Evolutionary conservation across 2,797 vertebrate genomes (phyloP), one percentile per base, ranked within the genome.

Genomic region (Crocodylus rhombifer): DNA sequence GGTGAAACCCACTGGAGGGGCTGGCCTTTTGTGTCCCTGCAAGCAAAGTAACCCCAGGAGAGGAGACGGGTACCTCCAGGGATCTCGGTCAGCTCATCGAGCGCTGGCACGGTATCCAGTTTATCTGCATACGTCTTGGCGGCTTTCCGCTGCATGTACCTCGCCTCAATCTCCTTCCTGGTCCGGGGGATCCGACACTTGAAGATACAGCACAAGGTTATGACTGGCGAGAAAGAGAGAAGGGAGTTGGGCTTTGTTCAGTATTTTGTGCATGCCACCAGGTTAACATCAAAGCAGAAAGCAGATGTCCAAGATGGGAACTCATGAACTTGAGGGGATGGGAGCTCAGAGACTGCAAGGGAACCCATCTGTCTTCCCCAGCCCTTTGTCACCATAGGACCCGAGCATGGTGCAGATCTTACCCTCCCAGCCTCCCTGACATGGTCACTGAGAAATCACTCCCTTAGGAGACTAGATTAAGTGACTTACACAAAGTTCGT

Each of bases 171-270:
- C 98, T 99, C 99, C 95, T 99, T 99, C 97, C 98, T 99, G 7
- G 99, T 99, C 58, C 99, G 98, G 0, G 99, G 99, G 81, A 99
- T 99, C 0, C 99, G 99, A 89, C 99, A 99, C 97, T 99, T 99
- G 98, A 99, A 99, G 95, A 99, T 99, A 77, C 99, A 99, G 97
- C 99, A 99, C 17, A 99, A 96, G 0, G 99, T 99, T 95, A 99
- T 99, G n/a, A 99, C 99, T 99, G 77, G 18, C 77, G 14, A 13
- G 58, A 25, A 63, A 56, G 67, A 73, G 80, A 62, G 3, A 57
- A 20, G 2, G 86, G 25, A 14, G 56, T 12, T 13, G 28, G 26
- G 17, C 57, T 89, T 28, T 21, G 62, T n/a, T 26, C 51, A 36
- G 13, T 21, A 76, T 42, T 42, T 42, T 42, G 42, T 42, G 42